These are phyloP conservation scores for Baryphthengus martii DNA, from an alignment of 2,113 vertebrate genomes.

Conservation along the genomic window DNA sequence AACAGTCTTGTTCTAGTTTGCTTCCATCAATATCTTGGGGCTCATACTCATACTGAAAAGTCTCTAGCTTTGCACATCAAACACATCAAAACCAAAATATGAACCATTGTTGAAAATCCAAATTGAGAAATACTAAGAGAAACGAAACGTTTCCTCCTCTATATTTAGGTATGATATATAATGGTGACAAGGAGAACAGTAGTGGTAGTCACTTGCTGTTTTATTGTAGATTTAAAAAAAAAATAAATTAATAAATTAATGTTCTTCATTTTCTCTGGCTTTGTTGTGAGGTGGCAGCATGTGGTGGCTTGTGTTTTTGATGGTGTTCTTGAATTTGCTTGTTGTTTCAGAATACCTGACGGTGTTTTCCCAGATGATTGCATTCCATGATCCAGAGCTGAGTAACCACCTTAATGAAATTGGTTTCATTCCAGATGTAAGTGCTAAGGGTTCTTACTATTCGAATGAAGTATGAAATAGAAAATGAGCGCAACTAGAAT, in stretches of 20 bases:
- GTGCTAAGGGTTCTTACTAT: constrained; percentile 61
- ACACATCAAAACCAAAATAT: neutral
- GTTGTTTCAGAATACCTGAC: constrained; percentile 91
- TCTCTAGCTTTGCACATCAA: neutral
- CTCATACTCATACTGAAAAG: neutral
- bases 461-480: neutral
- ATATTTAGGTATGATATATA: neutral
- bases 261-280: neutral
- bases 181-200: neutral
- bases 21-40: neutral
- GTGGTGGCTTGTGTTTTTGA: neutral
- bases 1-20: neutral
- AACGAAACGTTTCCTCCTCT: neutral
- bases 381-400: constrained; percentile 97
- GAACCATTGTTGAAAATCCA: neutral
- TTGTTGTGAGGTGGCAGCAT: neutral
- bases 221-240: neutral
- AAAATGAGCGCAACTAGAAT: neutral
- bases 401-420: constrained; percentile 99
- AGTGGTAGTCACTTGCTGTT: neutral
- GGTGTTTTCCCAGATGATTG: constrained; percentile 98
- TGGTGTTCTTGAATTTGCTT: neutral
- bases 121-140: neutral
- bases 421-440: constrained; percentile 98
- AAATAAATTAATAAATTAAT: neutral